Evolutionary conservation across 2,113 vertebrate species (phyloP).

Genomic region (Muscicapa adusta): DNA sequence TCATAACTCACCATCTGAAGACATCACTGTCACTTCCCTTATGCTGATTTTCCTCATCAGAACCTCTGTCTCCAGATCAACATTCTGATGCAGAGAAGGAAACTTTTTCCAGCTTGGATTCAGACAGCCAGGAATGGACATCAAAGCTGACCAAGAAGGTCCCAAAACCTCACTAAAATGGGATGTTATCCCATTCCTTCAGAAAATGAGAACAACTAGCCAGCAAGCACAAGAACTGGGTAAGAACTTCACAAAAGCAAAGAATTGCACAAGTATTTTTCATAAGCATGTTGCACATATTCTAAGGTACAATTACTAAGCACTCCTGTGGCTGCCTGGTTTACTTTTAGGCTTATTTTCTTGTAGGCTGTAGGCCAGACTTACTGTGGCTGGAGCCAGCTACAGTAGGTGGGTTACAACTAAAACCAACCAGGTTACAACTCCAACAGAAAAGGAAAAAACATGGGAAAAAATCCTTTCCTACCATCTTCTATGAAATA

Average conservation of each 20-base stretch:
- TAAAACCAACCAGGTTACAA: neutral
- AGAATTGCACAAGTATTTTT: neutral
- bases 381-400: neutral
- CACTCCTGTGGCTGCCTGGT: neutral
- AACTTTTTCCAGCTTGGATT: neutral
- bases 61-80: neutral
- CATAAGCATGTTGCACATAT: neutral
- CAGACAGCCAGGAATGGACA: neutral
- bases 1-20: neutral
- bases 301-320: neutral
- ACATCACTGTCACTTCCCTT: neutral
- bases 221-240: neutral
- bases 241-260: neutral
- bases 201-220: neutral
- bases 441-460: neutral
- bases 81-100: neutral
- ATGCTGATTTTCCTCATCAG: neutral
- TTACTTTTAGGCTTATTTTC: neutral
- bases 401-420: neutral
- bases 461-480: neutral
- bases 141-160: neutral
- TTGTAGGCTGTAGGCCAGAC: neutral
- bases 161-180: neutral
- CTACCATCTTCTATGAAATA: neutral
- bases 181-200: neutral